Percentiles rank a stretch among this genome's conserved stretches.
Evolutionary conservation across 2,113 vertebrate genomes (phyloP).

Genomic region (Oncorhynchus kisutch): DNA sequence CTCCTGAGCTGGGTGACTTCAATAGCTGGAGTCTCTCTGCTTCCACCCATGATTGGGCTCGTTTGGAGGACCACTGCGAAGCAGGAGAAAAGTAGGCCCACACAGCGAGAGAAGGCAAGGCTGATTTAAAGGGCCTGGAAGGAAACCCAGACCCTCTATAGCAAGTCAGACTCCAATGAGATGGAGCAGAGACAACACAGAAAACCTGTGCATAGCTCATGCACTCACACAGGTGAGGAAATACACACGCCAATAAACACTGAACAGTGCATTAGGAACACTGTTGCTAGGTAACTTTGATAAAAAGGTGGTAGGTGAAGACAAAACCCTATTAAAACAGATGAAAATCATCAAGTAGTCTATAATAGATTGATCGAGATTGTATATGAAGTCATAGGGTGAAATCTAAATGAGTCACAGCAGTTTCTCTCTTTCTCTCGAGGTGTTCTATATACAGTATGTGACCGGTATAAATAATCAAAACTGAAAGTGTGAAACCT

Average conservation of each 20-base stretch:
- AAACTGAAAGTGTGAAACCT: no score
- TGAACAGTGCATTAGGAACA: no score
- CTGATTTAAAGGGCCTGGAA: constrained; percentile 27
- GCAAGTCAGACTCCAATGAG: constrained; percentile 27
- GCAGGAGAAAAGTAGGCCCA: constrained; percentile 24
- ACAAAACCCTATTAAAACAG: no score
- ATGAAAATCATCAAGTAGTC: no score
- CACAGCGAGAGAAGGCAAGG: constrained; percentile 6
- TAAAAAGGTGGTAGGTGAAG: no score
- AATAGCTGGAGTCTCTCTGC: constrained; percentile 29
- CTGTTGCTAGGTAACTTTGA: no score
- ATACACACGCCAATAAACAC: constrained; percentile 10
- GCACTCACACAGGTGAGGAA: neutral
- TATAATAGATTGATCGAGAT: no score
- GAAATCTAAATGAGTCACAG: no score
- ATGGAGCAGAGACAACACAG: neutral
- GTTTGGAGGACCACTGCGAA: constrained; percentile 36
- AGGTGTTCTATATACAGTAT: neutral
- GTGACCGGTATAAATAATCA: no score
- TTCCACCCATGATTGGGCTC: constrained; percentile 40
- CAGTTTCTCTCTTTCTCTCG: no score
- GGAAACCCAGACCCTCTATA: neutral
- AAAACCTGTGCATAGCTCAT: neutral
- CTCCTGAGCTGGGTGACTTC: constrained; percentile 33
- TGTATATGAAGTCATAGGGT: no score